phyloP scores from a whole-genome alignment of 2,888 invertebrate species.

The Proisotoma minuta region DNA sequence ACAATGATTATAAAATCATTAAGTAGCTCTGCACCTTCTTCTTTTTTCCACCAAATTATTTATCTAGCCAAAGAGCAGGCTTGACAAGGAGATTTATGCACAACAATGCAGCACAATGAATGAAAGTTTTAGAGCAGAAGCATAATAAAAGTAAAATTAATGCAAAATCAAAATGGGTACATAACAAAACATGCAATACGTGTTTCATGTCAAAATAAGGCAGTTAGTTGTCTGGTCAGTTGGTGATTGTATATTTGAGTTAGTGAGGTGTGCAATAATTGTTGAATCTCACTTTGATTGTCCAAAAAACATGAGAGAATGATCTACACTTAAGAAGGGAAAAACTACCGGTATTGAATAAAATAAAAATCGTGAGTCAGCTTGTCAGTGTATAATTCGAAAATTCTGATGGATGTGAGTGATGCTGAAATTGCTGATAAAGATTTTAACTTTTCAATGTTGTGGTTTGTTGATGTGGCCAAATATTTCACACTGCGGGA shows the following conservation, averaged over 20 bases:
- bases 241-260: too few relatives aligned
- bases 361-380: too few relatives aligned
- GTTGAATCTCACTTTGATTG: conserved; percentile 1
- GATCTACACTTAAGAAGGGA: too few relatives aligned
- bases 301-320: conserved; percentile 1
- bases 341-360: conserved; percentile 3
- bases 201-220: neutral
- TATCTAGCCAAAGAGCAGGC: neutral
- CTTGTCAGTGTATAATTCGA: too few relatives aligned
- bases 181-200: neutral
- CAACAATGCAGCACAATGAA: neutral
- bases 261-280: neutral
- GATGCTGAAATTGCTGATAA: too few relatives aligned
- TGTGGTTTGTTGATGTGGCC: too few relatives aligned
- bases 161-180: too few relatives aligned
- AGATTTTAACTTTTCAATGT: too few relatives aligned
- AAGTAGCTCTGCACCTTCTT: neutral
- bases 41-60: too few relatives aligned
- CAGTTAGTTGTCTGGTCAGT: neutral
- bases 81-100: conserved; percentile 5
- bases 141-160: too few relatives aligned
- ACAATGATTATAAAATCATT: conserved; percentile 3
- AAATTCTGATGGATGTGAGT: too few relatives aligned
- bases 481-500: too few relatives aligned
- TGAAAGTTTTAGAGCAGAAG: conserved; percentile 6